These are phyloP conservation scores for Artemia franciscana DNA, from an alignment of 1,140 invertebrate genomes.

Conservation along the genomic window DNA sequence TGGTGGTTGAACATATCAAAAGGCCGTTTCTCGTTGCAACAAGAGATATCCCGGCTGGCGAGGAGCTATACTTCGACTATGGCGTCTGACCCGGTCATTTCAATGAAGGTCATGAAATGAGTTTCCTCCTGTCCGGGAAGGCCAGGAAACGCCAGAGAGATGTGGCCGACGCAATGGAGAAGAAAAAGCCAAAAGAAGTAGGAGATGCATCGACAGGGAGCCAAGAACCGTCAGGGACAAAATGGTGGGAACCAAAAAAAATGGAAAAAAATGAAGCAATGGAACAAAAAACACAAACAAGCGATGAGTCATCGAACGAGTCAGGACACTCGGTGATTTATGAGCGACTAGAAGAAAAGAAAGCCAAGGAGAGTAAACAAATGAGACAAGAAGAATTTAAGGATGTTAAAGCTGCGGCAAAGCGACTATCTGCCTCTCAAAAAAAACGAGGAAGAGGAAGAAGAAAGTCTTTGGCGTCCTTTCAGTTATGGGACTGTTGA, in stretches of 20 bases:
- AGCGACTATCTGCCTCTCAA: neutral
- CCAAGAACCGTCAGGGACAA: too few species aligned
- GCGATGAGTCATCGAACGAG: neutral
- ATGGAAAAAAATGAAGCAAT: too few species aligned
- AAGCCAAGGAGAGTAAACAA: neutral
- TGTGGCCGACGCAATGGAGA: neutral
- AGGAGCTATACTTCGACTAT: neutral
- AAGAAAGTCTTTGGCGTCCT: too few species aligned
- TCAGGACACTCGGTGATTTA: neutral
- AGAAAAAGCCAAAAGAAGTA: too few species aligned
- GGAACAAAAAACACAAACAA: too few species aligned
- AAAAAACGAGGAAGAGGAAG: too few species aligned
- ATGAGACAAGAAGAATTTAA: neutral
- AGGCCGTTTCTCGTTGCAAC: neutral
- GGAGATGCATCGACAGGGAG: too few species aligned
- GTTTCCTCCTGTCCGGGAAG: neutral
- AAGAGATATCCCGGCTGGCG: neutral
- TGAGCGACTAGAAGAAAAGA: neutral
- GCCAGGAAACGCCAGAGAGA: neutral
- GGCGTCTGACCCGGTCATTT: neutral
- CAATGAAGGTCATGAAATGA: neutral
- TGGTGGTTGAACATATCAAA: neutral
- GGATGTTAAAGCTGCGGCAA: neutral
- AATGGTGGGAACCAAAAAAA: too few species aligned
- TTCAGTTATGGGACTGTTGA: too few species aligned